Evolutionary conservation across 2,113 vertebrate species (phyloP).

Genomic region (Shinisaurus crocodilurus): DNA sequence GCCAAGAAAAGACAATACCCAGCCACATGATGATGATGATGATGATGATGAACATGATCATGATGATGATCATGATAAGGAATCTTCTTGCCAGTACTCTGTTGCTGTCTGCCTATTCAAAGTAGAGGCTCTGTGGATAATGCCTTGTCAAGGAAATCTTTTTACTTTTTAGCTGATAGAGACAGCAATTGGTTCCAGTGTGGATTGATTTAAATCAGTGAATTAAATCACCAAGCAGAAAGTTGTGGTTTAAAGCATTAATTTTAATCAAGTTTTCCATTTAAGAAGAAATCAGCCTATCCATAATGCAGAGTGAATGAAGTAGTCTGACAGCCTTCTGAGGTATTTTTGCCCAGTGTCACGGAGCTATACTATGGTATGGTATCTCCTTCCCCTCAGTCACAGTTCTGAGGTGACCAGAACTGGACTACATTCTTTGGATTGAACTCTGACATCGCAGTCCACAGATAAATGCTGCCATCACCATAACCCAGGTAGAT

Average conservation of each 20-base stretch:
- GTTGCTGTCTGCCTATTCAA: background rate
- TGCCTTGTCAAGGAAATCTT: slow-evolving; percentile 21
- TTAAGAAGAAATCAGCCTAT: slow-evolving; percentile 7
- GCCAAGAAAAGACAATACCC: background rate
- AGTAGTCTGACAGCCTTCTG: background rate
- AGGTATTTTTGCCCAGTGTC: background rate
- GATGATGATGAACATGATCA: background rate
- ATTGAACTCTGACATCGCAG: background rate
- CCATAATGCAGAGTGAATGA: slow-evolving; percentile 7
- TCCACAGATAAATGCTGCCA: background rate
- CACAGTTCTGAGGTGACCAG: background rate
- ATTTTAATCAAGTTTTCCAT: slow-evolving; percentile 28
- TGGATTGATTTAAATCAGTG: slow-evolving; percentile 11
- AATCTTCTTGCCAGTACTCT: background rate
- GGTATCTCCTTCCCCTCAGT: background rate
- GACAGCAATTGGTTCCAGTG: slow-evolving; percentile 10
- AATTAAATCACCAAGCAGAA: slow-evolving; percentile 15
- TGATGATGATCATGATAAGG: background rate
- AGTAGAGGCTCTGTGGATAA: background rate
- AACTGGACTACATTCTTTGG: background rate
- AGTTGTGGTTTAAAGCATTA: slow-evolving; percentile 9
- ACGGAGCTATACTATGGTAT: no score
- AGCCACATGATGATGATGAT: background rate
- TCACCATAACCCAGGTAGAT: background rate
- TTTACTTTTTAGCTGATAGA: slow-evolving; percentile 9